These are phyloP conservation scores for Thera obeliscata DNA, from an alignment of 2,888 invertebrate species.

Conservation along the genomic window DNA sequence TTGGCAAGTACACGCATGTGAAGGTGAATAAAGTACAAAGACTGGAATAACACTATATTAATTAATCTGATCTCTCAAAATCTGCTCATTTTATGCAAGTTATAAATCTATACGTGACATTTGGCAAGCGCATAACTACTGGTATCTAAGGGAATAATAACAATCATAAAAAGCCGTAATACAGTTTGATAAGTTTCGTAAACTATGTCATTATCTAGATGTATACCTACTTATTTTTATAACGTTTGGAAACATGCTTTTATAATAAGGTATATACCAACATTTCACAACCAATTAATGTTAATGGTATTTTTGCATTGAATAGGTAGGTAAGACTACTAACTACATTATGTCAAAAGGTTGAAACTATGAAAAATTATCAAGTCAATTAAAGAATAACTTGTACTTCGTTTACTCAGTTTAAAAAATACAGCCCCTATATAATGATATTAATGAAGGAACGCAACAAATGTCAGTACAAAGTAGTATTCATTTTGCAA, in stretches of 20 bases:
- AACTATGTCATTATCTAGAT: not conserved
- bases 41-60: too few relatives aligned
- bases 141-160: too few relatives aligned
- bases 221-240: not conserved
- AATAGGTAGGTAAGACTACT: not conserved
- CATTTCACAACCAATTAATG: not conserved
- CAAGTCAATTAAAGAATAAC: not conserved
- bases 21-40: not conserved
- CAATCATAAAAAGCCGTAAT: not conserved
- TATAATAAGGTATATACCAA: not conserved
- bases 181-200: not conserved
- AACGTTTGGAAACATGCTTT: not conserved
- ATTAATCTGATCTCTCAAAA: too few relatives aligned
- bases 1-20: not conserved
- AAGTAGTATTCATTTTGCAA: slow-evolving; percentile 33
- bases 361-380: not conserved
- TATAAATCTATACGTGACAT: too few relatives aligned
- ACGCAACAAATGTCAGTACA: slow-evolving; percentile 35
- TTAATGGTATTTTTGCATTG: too few relatives aligned
- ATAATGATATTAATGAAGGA: slow-evolving; percentile 31
- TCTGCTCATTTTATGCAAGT: too few relatives aligned
- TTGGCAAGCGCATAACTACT: too few relatives aligned
- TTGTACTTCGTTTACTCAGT: not conserved
- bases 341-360: not conserved
- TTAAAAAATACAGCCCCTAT: slow-evolving; percentile 12